phyloP scores from a whole-genome alignment of 2,113 vertebrate species.

The Ellobius talpinus region DNA sequence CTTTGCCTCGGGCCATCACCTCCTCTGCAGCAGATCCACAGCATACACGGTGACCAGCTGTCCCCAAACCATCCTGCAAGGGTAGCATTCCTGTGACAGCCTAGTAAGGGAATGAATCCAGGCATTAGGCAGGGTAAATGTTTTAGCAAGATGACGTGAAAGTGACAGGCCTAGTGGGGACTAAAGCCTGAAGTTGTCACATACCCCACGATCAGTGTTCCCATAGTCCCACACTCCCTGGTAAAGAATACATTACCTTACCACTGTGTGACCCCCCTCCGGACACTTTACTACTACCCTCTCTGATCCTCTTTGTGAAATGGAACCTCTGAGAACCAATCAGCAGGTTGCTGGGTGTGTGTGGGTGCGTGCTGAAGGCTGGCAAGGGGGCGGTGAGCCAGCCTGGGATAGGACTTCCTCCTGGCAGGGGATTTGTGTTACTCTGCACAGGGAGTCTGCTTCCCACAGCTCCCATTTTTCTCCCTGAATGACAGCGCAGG shows the following conservation, averaged over 20 bases:
- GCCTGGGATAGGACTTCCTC: not conserved
- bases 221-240: not conserved
- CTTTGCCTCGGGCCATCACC: not conserved
- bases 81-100: not conserved
- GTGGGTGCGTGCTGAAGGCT: rapidly evolving
- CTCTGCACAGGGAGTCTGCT: rapidly evolving
- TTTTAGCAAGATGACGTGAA: not conserved
- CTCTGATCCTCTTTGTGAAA: slow-evolving; percentile 31
- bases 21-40: not conserved
- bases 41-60: not conserved
- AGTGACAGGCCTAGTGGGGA: not conserved
- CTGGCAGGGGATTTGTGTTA: not conserved
- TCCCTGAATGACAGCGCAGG: not conserved
- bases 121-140: not conserved
- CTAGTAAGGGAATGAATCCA: not conserved
- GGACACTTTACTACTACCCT: not conserved
- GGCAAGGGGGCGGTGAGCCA: not conserved
- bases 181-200: not conserved
- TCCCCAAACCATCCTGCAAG: not conserved
- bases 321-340: not conserved
- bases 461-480: slow-evolving; percentile 1
- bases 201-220: rapidly evolving
- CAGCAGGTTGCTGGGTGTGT: not conserved
- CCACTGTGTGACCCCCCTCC: not conserved
- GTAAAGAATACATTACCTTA: not conserved